Evolutionary conservation across 2,113 vertebrate species (phyloP), one percentile per base, ranked within the genome.

Genomic region (Percina caprodes): DNA sequence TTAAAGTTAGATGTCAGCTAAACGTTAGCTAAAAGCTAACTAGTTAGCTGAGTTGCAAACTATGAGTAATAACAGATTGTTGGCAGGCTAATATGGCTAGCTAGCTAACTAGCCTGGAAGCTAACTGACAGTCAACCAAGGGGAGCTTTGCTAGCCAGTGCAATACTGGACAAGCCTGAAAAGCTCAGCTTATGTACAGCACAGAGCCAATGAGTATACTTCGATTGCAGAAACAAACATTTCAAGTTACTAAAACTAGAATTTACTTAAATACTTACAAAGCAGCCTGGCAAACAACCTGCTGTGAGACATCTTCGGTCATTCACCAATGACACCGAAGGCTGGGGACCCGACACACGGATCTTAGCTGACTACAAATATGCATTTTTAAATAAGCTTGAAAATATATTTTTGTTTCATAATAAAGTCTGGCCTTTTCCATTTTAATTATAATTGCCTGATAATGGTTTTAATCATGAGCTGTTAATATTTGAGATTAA

Each of bases 221-320:
- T 58, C 0, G 33, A 21, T 15, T 4, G 35, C 21, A 52, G 3
- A 56, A 26, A 46, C 42, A 26, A 23, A 66, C 18, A 8, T 8
- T 65, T 9, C 1, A 59, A 19, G 18, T 0, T 1, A 42, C 35
- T 6, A 24, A 23, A 68, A 67, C 0, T 2, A 1, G 1, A 61
- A 30, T 67, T 51, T 48, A 18, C 11, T 60, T 2, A 73, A 83
- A 89, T 91, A 96, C 96, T 95, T 90, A 96, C 96, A 85, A 63
- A 96, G 93, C 85, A 96, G 92, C 88, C 92, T 92, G 35, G 92
- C 80, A 90, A 96, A 93, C 65, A 95, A 86, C 88, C 96, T 94
- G 88, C 93, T 88, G 75, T 94, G 94, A 82, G 92, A 95, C 95
- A 96, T 96, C 90, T 92, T 95, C 94, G 94, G 95, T 95, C 95